phyloP scores from a whole-genome alignment of 1,140 invertebrate species.

The Polypedilum vanderplanki region DNA sequence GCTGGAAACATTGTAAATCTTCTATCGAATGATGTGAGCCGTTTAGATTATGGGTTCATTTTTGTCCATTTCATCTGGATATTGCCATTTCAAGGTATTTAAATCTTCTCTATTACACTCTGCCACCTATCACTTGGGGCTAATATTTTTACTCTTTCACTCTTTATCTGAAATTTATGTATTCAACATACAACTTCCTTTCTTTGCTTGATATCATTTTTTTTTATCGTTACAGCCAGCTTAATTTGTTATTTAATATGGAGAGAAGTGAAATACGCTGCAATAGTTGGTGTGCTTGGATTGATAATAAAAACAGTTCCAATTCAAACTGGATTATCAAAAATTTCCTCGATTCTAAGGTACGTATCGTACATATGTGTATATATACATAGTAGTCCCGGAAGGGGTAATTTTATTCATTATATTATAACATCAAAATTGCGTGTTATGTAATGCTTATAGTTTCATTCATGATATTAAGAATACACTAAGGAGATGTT shows the following conservation, averaged over 20 bases:
- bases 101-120: no score
- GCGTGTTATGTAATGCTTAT: not conserved
- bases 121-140: no score
- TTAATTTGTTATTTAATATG: conserved; percentile 60
- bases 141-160: no score
- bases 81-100: conserved; percentile 55
- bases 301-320: conserved; percentile 55
- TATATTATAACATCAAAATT: not conserved
- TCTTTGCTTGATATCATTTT: no score
- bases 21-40: conserved; percentile 69
- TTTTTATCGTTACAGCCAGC: conserved; percentile 31
- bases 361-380: not conserved
- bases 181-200: no score
- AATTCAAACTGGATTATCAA: conserved; percentile 57
- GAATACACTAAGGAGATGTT: no score
- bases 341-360: conserved; percentile 44
- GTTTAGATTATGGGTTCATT: conserved; percentile 55
- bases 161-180: no score
- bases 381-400: not conserved
- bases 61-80: conserved; percentile 60
- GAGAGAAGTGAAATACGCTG: conserved; percentile 56
- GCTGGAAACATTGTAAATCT: conserved; percentile 78
- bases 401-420: not conserved
- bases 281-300: conserved; percentile 60
- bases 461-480: no score